phyloP scores from a whole-genome alignment of 2,113 vertebrate species.

The Phylloscopus trochiloides region DNA sequence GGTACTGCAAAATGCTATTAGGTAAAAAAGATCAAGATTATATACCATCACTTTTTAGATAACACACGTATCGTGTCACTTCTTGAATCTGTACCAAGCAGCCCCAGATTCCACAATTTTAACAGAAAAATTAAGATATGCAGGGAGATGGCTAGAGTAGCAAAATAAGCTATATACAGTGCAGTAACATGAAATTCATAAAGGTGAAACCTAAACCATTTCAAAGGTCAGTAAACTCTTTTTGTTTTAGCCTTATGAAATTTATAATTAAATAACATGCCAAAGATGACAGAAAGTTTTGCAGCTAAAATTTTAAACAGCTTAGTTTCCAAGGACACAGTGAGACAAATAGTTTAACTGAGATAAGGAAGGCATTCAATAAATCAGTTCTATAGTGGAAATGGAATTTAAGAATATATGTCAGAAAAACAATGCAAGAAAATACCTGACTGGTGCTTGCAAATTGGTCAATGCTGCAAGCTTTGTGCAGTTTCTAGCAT shows the following conservation, averaged over 20 bases:
- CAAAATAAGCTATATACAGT: background rate
- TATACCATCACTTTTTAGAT: background rate
- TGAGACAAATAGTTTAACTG: background rate
- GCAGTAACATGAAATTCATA: background rate
- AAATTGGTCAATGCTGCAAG: background rate
- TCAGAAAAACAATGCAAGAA: background rate
- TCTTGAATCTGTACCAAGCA: background rate
- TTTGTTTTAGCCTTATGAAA: background rate
- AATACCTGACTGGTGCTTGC: background rate
- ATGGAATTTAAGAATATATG: background rate
- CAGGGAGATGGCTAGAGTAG: background rate
- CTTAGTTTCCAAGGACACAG: background rate
- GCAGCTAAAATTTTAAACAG: background rate
- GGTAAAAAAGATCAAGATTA: background rate
- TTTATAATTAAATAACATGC: background rate
- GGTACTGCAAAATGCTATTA: background rate
- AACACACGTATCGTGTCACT: fast-evolving
- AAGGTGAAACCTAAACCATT: background rate
- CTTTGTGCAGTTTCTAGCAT: background rate
- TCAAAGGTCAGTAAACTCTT: background rate
- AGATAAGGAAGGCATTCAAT: background rate
- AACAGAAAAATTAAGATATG: background rate
- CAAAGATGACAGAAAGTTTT: background rate
- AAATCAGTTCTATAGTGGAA: background rate
- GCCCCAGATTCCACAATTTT: background rate